Percentiles rank a stretch among this genome's conserved stretches.
phyloP scores from a whole-genome alignment of 2,797 vertebrate species.

The Staurois parvus region DNA sequence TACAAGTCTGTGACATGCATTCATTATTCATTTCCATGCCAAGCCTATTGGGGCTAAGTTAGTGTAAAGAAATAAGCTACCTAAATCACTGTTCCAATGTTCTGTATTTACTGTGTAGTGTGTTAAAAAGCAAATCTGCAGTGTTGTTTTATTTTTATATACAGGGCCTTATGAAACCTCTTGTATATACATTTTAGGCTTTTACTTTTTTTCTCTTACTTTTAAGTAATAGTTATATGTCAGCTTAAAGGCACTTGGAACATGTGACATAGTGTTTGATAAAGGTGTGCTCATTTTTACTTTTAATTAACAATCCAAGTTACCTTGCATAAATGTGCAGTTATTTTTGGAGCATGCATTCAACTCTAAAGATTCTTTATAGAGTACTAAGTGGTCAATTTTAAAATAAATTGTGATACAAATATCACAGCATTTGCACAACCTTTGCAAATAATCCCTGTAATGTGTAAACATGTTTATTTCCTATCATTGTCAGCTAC shows the following conservation, averaged over 20 bases:
- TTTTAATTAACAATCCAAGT: background rate
- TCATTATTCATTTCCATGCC: constrained; percentile 40
- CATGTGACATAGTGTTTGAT: background rate
- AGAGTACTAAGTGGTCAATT: too few relatives aligned
- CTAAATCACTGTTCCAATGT: constrained; percentile 17
- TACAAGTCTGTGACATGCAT: constrained; percentile 64
- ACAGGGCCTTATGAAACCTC: constrained; percentile 35
- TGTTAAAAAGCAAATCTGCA: background rate
- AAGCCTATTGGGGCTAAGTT: constrained; percentile 20
- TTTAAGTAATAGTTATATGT: constrained; percentile 5
- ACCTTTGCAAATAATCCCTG: too few relatives aligned
- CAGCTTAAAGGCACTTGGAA: background rate
- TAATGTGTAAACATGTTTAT: too few relatives aligned
- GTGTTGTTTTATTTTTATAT: constrained; percentile 21
- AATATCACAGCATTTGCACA: too few relatives aligned
- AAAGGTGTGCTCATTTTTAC: constrained; percentile 41
- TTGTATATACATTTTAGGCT: constrained; percentile 3
- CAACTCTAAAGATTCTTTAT: background rate
- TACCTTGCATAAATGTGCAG: background rate
- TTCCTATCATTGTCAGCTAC: too few relatives aligned
- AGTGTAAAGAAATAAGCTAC: constrained; percentile 27
- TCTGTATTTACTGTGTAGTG: constrained; percentile 31
- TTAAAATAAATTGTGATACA: too few relatives aligned
- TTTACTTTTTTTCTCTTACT: constrained; percentile 3
- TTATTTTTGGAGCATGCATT: background rate